phyloP scores from a whole-genome alignment of 2,113 vertebrate genomes.

The Etheostoma cragini region DNA sequence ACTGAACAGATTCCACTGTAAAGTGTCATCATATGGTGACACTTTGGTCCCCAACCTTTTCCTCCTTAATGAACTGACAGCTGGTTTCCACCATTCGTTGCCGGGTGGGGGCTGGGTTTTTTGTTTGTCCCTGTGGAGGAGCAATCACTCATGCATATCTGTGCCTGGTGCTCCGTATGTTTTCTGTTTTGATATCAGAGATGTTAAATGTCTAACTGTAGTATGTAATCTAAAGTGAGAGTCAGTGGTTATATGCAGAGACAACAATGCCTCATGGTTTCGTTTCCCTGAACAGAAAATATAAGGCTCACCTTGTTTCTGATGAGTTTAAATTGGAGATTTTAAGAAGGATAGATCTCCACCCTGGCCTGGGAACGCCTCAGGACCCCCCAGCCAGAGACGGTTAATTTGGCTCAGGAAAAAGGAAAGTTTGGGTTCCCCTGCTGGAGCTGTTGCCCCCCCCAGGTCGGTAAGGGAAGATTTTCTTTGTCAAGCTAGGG shows the following conservation, averaged over 20 bases:
- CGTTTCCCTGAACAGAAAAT: neutral
- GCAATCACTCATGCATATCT: slow-evolving; percentile 27
- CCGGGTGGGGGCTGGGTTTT: slow-evolving; percentile 21
- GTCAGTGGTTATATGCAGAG: neutral
- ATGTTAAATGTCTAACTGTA: neutral
- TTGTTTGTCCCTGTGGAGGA: slow-evolving; percentile 24
- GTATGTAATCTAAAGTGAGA: neutral
- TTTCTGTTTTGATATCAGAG: neutral
- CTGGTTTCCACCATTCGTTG: slow-evolving; percentile 31
- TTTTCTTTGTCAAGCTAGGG: neutral
- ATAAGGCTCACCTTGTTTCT: neutral
- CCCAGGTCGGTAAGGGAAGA: neutral
- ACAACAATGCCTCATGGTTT: neutral
- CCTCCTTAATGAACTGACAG: slow-evolving; percentile 47
- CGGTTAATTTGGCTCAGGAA: too few species aligned
- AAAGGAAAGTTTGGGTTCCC: too few species aligned
- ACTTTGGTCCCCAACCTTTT: slow-evolving; percentile 9
- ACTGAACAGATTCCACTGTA: neutral
- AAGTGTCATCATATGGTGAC: slow-evolving; percentile 13
- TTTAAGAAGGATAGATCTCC: neutral
- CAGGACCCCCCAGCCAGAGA: too few species aligned
- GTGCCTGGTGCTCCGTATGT: slow-evolving; percentile 21
- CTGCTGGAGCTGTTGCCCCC: too few species aligned
- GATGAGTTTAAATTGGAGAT: neutral
- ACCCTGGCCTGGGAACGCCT: too few species aligned